Conservation (phyloP, 2,888 invertebrate species). For the Drosophila birchii region DNA sequence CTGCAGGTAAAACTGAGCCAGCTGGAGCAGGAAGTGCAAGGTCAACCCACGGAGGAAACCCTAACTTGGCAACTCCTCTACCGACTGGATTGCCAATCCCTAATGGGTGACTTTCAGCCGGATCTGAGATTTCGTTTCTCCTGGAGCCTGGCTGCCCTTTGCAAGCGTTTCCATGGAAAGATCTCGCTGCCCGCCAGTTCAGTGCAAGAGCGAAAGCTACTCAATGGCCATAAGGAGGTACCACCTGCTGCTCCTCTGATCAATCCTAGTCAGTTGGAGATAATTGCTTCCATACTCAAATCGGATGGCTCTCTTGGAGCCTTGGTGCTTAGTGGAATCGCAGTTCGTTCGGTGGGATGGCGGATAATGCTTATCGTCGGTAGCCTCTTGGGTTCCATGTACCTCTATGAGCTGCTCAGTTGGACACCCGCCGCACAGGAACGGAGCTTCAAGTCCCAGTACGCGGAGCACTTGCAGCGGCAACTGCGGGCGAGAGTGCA, state of each 20-base stretch:
- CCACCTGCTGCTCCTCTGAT: conserved; percentile 84
- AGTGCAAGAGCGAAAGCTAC: conserved; percentile 45
- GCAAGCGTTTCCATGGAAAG: conserved; percentile 92
- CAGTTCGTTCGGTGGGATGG: conserved; percentile 98
- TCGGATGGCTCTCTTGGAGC: conserved; percentile 97
- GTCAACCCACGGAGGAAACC: background rate
- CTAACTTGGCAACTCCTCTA: conserved; percentile 91
- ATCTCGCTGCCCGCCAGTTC: conserved; percentile 84
- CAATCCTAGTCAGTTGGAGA: conserved; percentile 87
- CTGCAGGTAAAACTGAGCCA: conserved; percentile 94
- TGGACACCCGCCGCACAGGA: conserved; percentile 99
- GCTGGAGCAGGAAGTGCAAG: conserved; percentile 90
- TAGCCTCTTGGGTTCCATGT: conserved; percentile 93
- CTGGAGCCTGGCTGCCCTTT: conserved; percentile 94
- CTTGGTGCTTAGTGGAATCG: conserved; percentile 93
- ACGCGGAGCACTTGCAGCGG: conserved; percentile 94
- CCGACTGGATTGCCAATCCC: conserved; percentile 96
- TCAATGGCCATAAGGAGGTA: conserved; percentile 66
- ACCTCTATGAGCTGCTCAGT: conserved; percentile 97
- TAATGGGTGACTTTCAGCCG: conserved; percentile 97
- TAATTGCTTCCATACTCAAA: conserved; percentile 85
- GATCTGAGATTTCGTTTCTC: conserved; percentile 97
- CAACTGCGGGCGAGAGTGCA: conserved; percentile 96
- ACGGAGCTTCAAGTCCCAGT: conserved; percentile 96
- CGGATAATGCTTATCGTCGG: conserved; percentile 93